Evolutionary conservation across 2,113 vertebrate genomes (phyloP).

Genomic region (Paratilapia polleni): DNA sequence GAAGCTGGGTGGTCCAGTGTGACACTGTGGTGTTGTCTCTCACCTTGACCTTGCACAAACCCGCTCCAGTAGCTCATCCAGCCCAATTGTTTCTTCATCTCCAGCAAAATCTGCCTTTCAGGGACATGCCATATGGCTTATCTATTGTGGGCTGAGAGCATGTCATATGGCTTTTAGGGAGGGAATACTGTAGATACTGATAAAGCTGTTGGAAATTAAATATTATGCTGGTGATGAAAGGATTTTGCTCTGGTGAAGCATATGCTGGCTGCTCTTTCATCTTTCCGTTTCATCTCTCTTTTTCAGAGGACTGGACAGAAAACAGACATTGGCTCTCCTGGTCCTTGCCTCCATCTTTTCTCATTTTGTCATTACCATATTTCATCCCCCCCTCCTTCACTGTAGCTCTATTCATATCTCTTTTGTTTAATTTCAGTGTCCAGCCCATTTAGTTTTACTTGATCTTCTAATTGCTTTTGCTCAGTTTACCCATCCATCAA

Average conservation of each 20-base stretch:
- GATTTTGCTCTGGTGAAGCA: slow-evolving; percentile 56
- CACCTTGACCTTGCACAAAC: slow-evolving; percentile 54
- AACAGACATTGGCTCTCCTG: slow-evolving; percentile 59
- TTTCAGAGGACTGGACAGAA: slow-evolving; percentile 66
- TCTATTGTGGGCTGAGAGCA: slow-evolving; percentile 58
- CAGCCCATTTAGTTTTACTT: slow-evolving; percentile 22
- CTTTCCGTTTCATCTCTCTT: slow-evolving; percentile 66
- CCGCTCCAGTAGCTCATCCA: slow-evolving; percentile 3
- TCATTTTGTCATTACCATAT: slow-evolving; percentile 39
- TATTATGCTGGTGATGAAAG: slow-evolving; percentile 57
- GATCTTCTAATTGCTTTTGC: slow-evolving; percentile 12
- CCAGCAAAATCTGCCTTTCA: slow-evolving; percentile 55
- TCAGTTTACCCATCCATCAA: slow-evolving; percentile 10
- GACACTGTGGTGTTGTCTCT: slow-evolving; percentile 37
- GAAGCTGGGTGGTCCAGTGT: slow-evolving; percentile 45
- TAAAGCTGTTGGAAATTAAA: slow-evolving; percentile 65
- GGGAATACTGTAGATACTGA: slow-evolving; percentile 53
- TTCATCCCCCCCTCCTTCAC: slow-evolving; percentile 16
- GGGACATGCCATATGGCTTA: slow-evolving; percentile 53
- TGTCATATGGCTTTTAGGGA: slow-evolving; percentile 57
- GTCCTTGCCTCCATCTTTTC: slow-evolving; percentile 36
- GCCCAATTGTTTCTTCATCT: slow-evolving; percentile 55
- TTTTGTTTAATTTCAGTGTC: slow-evolving; percentile 40
- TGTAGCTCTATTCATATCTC: slow-evolving; percentile 30
- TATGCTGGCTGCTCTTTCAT: slow-evolving; percentile 63